Evolutionary conservation across 2,888 invertebrate species (phyloP), one percentile per base, ranked within the genome.

Genomic region (Protonemura montana): DNA sequence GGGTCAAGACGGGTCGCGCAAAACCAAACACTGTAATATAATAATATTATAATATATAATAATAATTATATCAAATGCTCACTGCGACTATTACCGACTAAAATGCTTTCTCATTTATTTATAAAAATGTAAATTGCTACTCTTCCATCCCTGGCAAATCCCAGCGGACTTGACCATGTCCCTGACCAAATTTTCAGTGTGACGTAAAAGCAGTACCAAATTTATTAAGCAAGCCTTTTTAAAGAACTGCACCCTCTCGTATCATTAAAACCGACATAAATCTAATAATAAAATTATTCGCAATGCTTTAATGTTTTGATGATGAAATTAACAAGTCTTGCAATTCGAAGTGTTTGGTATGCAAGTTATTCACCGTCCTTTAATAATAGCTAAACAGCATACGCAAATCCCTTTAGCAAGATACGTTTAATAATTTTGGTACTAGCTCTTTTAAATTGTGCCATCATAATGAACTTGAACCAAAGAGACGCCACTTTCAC

Each of bases 11-110:
- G 87, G 86, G 86, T 87, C 86, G 84, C 86, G 80, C 86, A 86
- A 87, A 87, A 83, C 77, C 86, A 87, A 87, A 86, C 85, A 85
- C 42, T 87, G 86, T 87, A 87, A 86, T 86, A 87, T 84, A 84
- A 84, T 84, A 84, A 84, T 84, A 84, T 84, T 84, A 84, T 81
- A 81, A 59, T 81, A 81, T 84, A 84, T 87, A 87, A 87, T 87
- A 87, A 87, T 86, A 86, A 87, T 86, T 86, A 87, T 87, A 87
- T 86, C 83, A 87, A 87, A 86, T 87, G 86, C 86, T 87, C 87
- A 87, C 85, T 86, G 85, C 85, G 86, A 85, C 86, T 86, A 80
- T 76, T 86, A 87, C 30, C 86, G 85, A 87, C 85, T 86, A 87
- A 87, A 87, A 83, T 87, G 86, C 28, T n/a, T 81, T 76, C 81